Base-by-base conservation (phyloP, 2,113 vertebrate genomes). In the Garra rufa region DNA sequence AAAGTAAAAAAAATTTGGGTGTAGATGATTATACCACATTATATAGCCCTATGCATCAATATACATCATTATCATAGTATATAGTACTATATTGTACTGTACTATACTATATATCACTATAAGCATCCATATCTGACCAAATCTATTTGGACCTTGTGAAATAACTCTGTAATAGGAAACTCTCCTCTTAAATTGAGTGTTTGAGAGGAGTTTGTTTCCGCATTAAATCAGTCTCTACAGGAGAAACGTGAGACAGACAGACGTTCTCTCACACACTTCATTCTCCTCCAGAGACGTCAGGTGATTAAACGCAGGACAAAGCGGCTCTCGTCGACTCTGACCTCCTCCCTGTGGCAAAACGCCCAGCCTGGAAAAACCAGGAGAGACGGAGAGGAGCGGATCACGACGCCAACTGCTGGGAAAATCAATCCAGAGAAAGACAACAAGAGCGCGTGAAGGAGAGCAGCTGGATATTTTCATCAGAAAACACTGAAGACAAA, bases 401-500 rank as follows among this genome's bases (percentile, higher is more conserved):
- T 52, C 52, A 55, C 19, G 2, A 52, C 6, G 50, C 50, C 17
- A 52, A 50, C 48, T 50, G 15, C 48, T 28, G 26, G 61, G 63
- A 19, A 67, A 67, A 67, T 67, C 63, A 34, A 41, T n/a, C 21
- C 2, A 7, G 19, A 55, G 52, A 55, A 55, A 21, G 15, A 19
- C 21, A 55, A 55, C 52, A 6, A 63, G 43, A 74, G 81, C 61
- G 4, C 28, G 38, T 8, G 4, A 82, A 14, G 50, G 65, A 82
- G 17, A 82, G 67, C 61, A 82, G 52, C 50, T 83, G 65, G 57
- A 79, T 30, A 14, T 59, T 59, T 59, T 78, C 76, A 28, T 28
- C 59, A 81, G 81, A 71, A 81, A 67, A 79, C 61, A 44, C 73
- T 59, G 80, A 63, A 83, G 79, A 67, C 63, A 13, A 65, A 14